Conservation (phyloP, 1,140 invertebrate species). For the Limonius californicus region DNA sequence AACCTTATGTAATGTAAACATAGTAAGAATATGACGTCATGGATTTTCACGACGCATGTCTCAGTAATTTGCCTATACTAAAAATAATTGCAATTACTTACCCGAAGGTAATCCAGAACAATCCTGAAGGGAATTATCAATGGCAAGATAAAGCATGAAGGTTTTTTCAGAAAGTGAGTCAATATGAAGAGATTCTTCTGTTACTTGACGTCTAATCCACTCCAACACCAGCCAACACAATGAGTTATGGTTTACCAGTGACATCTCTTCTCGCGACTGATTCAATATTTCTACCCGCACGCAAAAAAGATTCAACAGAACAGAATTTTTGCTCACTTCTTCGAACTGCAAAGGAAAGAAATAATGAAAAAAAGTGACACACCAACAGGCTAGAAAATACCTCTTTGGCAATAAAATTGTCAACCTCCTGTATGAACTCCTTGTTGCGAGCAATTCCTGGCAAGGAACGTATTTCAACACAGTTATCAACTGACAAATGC, state of each 20-base stretch:
- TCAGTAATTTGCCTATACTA: too few relatives aligned
- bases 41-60: neutral
- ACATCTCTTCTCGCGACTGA: conserved; percentile 61
- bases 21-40: too few relatives aligned
- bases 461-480: conserved; percentile 65
- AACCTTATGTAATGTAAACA: too few relatives aligned
- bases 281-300: conserved; percentile 65
- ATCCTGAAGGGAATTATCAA: conserved; percentile 74
- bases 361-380: neutral
- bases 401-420: conserved; percentile 68
- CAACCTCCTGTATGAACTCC: conserved; percentile 59
- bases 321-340: conserved; percentile 54
- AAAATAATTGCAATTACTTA: too few relatives aligned
- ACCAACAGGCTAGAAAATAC: conserved; percentile 44
- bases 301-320: conserved; percentile 58
- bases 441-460: conserved; percentile 62
- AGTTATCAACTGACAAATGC: conserved; percentile 64
- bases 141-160: conserved; percentile 73
- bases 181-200: conserved; percentile 49
- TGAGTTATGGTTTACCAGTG: conserved; percentile 54
- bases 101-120: conserved; percentile 65
- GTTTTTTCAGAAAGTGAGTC: conserved; percentile 58
- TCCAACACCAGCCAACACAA: conserved; percentile 65
- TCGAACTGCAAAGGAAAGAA: conserved; percentile 51
- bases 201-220: conserved; percentile 60